These are phyloP conservation scores for Centropus unirufus DNA, from an alignment of 2,113 vertebrate genomes.

Conservation along the genomic window DNA sequence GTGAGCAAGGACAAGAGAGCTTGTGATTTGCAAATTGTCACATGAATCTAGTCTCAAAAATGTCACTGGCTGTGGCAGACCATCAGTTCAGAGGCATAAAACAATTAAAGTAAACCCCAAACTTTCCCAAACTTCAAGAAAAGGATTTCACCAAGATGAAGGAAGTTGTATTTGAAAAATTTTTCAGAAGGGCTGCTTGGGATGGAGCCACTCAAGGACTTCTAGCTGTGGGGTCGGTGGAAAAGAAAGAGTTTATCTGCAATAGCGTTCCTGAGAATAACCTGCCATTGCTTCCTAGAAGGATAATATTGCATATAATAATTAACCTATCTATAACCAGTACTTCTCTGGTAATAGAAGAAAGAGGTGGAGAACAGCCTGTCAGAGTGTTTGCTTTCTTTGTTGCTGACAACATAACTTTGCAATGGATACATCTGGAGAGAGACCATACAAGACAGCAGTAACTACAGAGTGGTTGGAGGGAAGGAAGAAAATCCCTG, in stretches of 20 bases:
- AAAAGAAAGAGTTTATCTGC: background rate
- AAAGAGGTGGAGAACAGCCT: background rate
- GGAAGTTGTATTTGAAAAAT: background rate
- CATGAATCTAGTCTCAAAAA: background rate
- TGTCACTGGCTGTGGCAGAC: background rate
- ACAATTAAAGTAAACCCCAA: background rate
- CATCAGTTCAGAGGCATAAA: background rate
- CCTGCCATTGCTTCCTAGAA: background rate
- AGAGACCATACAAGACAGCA: background rate
- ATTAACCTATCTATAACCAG: background rate
- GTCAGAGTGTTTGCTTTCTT: background rate
- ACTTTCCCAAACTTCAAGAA: background rate
- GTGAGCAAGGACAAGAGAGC: background rate
- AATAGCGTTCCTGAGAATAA: background rate
- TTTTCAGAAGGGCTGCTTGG: background rate
- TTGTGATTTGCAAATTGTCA: background rate
- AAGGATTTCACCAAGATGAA: background rate
- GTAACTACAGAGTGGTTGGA: background rate
- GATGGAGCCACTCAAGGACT: background rate
- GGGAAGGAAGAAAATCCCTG: background rate
- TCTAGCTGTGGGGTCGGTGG: background rate
- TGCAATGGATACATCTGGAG: background rate
- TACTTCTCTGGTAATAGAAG: background rate
- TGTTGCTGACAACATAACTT: background rate
- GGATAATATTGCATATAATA: background rate